Percentiles rank a stretch among this genome's conserved stretches.
These are phyloP conservation scores for Drosophila mayri DNA, from an alignment of 1,140 invertebrate genomes.

Conservation along the genomic window DNA sequence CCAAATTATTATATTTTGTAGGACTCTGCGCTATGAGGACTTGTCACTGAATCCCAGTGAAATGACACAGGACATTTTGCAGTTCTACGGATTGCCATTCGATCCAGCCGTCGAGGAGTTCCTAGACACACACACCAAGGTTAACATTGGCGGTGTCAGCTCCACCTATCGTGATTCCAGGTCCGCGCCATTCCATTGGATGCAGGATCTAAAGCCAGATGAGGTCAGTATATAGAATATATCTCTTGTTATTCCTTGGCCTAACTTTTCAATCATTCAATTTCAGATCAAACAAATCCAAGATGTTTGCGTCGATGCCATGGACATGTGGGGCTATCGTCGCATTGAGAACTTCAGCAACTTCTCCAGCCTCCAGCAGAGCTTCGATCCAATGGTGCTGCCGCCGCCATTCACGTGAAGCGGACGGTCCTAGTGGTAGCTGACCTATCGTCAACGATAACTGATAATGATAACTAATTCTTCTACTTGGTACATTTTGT, in stretches of 20 bases:
- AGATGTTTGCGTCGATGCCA: slow-evolving; percentile 89
- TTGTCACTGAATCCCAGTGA: slow-evolving; percentile 91
- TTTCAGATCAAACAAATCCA: slow-evolving; percentile 86
- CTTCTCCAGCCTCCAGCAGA: slow-evolving; percentile 74
- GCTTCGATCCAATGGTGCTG: slow-evolving; percentile 80
- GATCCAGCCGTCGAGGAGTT: slow-evolving; percentile 90
- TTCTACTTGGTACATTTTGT: slow-evolving; percentile 83
- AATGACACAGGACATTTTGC: slow-evolving; percentile 89
- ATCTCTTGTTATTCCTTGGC: background rate
- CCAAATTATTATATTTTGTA: slow-evolving; percentile 81
- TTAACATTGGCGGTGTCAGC: slow-evolving; percentile 91
- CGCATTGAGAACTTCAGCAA: slow-evolving; percentile 85
- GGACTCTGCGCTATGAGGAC: slow-evolving; percentile 94
- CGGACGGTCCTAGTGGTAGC: slow-evolving; percentile 30
- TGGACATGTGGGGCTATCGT: slow-evolving; percentile 93
- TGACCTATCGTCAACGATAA: slow-evolving; percentile 38
- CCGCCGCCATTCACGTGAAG: slow-evolving; percentile 83
- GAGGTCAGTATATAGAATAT: slow-evolving; percentile 85
- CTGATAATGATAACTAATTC: slow-evolving; percentile 77
- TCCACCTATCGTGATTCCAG: slow-evolving; percentile 94
- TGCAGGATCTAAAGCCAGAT: slow-evolving; percentile 89
- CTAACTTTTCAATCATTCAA: background rate
- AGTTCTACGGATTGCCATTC: slow-evolving; percentile 91
- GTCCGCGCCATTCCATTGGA: slow-evolving; percentile 94
- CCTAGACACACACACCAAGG: slow-evolving; percentile 92